phyloP scores from a whole-genome alignment of 2,888 invertebrate species.

The Drosophila lacicola region DNA sequence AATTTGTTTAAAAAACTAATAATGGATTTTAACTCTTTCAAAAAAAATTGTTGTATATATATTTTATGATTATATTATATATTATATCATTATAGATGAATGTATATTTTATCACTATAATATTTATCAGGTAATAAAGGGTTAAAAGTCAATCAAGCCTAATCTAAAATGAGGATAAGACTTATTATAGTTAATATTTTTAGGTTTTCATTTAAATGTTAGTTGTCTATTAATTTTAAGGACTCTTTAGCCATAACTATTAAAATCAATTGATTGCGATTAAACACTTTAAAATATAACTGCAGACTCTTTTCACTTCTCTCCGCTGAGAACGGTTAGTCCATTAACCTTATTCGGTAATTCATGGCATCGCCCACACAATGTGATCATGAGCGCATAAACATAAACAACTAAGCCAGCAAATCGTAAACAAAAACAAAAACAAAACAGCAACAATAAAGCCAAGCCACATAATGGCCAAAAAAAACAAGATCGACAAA shows the following conservation, averaged over 20 bases:
- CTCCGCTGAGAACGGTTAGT: conserved; percentile 37
- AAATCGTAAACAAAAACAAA: conserved; percentile 3
- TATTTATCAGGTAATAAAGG: too few species aligned
- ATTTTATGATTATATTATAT: too few species aligned
- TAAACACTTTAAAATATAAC: conserved; percentile 11
- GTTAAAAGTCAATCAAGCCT: too few species aligned
- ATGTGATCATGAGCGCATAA: conserved; percentile 19
- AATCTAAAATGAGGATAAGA: too few species aligned
- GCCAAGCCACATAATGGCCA: conserved; percentile 33
- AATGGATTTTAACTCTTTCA: too few species aligned
- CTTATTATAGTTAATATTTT: too few species aligned
- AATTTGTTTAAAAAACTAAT: too few species aligned
- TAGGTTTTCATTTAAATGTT: too few species aligned
- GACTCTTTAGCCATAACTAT: too few species aligned
- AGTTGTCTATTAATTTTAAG: too few species aligned
- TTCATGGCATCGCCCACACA: conserved; percentile 62
- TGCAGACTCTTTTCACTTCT: neutral
- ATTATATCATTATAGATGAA: too few species aligned
- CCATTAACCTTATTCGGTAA: conserved; percentile 73
- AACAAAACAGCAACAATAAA: conserved; percentile 4
- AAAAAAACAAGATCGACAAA: conserved; percentile 45
- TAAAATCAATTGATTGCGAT: conserved; percentile 25
- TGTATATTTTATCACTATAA: too few species aligned
- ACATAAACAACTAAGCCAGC: conserved; percentile 32
- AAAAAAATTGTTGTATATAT: neutral